Evolutionary conservation across 2,797 vertebrate genomes (phyloP).

Genomic region (Acanthiza pusilla): DNA sequence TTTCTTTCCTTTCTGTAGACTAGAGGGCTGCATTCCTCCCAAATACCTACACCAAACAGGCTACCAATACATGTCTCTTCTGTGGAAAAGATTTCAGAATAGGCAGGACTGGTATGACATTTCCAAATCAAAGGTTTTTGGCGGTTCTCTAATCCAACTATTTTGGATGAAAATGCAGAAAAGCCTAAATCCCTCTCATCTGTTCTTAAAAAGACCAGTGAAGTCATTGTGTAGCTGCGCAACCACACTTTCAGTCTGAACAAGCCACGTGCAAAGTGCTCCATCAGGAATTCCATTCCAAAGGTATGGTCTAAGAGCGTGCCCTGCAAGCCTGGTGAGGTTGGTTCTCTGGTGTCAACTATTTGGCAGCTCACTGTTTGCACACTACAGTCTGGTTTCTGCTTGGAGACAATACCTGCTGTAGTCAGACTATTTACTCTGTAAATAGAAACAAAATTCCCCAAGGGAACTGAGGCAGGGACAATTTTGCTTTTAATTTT

Average conservation of each 20-base stretch:
- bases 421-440: neutral
- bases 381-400: neutral
- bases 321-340: neutral
- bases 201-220: neutral
- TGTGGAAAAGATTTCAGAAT: neutral
- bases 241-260: neutral
- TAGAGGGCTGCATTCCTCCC: neutral
- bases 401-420: slow-evolving; percentile 17
- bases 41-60: neutral
- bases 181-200: neutral
- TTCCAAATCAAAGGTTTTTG: neutral
- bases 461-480: neutral
- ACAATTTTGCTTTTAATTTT: neutral
- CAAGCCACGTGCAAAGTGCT: neutral
- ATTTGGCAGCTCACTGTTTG: slow-evolving; percentile 23
- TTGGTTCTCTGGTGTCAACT: neutral
- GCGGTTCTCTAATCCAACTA: neutral
- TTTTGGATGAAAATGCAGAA: neutral
- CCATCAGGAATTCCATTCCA: neutral
- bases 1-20: neutral
- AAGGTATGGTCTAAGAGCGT: neutral
- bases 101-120: neutral
- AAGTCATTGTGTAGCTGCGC: neutral
- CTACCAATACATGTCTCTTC: neutral
- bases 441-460: slow-evolving; percentile 43